Conservation (phyloP, 2,888 invertebrate species). For the Melanostoma scalare region DNA sequence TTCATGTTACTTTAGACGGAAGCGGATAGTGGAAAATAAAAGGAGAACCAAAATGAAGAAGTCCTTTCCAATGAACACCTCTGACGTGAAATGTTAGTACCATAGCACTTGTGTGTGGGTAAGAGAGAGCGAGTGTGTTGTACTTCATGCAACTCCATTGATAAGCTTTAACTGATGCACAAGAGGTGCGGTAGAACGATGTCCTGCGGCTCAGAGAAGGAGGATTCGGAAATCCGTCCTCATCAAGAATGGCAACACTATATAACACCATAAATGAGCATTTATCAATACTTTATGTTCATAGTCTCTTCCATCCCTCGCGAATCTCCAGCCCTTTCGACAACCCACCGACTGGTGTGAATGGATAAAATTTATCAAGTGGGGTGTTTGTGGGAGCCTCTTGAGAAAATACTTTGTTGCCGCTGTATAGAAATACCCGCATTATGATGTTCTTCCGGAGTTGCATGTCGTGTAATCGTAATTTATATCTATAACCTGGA, state of each 20-base stretch:
- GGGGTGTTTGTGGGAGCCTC: conserved; percentile 11
- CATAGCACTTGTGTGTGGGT: neutral
- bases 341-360: neutral
- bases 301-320: too few relatives aligned
- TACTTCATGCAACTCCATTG: conserved; percentile 60
- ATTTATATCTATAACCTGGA: conserved; percentile 68
- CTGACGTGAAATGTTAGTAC: conserved; percentile 21
- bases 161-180: conserved; percentile 58
- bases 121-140: conserved; percentile 48
- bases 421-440: conserved; percentile 50
- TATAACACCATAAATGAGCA: conserved; percentile 60
- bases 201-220: conserved; percentile 30
- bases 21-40: conserved; percentile 14
- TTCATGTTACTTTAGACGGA: conserved; percentile 44
- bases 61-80: conserved; percentile 57
- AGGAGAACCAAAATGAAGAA: conserved; percentile 4
- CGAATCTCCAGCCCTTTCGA: too few relatives aligned
- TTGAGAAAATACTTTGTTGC: conserved; percentile 63
- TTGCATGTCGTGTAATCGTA: conserved; percentile 69
- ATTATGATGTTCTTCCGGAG: conserved; percentile 60
- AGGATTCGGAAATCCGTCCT: conserved; percentile 33
- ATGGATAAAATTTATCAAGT: conserved; percentile 2
- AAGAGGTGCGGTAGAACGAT: conserved; percentile 32
- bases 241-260: conserved; percentile 32
- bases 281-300: conserved; percentile 50